Evolutionary conservation across 2,797 vertebrate genomes (phyloP), one percentile per base, ranked within the genome.

Genomic region (Cossypha caffra): DNA sequence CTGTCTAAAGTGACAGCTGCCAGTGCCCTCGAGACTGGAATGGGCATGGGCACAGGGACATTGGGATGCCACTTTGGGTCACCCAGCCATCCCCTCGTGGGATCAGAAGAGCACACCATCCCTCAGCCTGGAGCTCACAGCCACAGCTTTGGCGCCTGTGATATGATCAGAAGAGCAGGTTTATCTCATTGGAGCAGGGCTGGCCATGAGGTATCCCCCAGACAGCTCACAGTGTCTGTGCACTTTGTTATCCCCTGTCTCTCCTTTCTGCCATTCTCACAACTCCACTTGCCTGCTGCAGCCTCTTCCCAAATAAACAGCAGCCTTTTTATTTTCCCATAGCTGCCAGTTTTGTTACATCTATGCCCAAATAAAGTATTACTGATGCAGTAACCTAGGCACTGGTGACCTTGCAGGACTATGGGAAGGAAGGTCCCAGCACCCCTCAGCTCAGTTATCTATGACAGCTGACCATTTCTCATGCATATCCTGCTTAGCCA

Each of bases 311-410:
- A 92, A 76, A 45, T 11, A 66, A 76, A 51, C 6, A 54, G 19
- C 8, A 17, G 8, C 14, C 35, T 9, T 38, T 74, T 48, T 61
- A 18, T n/a, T 71, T 45, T 12, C 19, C 23, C 20, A 20, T 4
- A 3, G 28, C 8, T 75, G 14, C 13, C 68, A 66, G 16, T 73
- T 86, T 90, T 88, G 13, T 48, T 66, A 23, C 4, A 11, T 55
- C 31, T 25, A 4, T 42, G n/a, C 21, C 12, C 59, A 79, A 75
- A 79, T 45, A 58, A 72, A 61, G 1, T 7, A 21, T 58, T 79
- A 48, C 6, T 76, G 47, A 37, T 52, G 24, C 0, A 0, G n/a
- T 68, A 57, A 57, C 16, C 14, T 33, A 13, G 10, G 43, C 2
- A 2, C 26, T 38, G 25, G 24, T 69, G 57, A 24, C 35, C 28